Percentiles rank a stretch among this genome's conserved stretches.
phyloP scores from a whole-genome alignment of 1,140 invertebrate species.

The Leptinotarsa undecemlineata region DNA sequence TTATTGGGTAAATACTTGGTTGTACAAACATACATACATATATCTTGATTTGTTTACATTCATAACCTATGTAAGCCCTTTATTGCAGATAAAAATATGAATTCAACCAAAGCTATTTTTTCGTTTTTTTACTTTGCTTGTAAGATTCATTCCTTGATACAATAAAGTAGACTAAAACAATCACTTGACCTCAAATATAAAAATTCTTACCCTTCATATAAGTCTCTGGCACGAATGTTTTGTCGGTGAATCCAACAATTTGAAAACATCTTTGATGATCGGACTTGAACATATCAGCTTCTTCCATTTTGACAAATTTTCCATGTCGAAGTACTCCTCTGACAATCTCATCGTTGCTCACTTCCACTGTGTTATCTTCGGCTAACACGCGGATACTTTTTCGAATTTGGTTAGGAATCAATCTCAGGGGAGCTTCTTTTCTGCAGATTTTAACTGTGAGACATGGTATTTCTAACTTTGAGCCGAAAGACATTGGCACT shows the following conservation, averaged over 20 bases:
- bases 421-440: conserved; percentile 24
- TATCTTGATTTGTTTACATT: too few relatives aligned
- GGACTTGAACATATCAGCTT: conserved; percentile 35
- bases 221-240: conserved; percentile 33
- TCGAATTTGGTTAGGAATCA: conserved; percentile 18
- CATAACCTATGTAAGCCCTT: too few relatives aligned
- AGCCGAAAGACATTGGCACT: conserved; percentile 34
- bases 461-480: conserved; percentile 27
- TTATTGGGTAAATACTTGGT: too few relatives aligned
- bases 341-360: conserved; percentile 29
- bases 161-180: too few relatives aligned
- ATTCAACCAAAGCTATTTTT: too few relatives aligned
- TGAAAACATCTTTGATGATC: conserved; percentile 33
- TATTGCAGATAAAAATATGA: too few relatives aligned
- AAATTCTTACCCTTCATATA: conserved; percentile 7
- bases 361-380: conserved; percentile 34
- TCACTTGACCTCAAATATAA: not conserved
- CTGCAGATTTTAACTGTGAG: conserved; percentile 35
- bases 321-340: conserved; percentile 34
- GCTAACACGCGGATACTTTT: conserved; percentile 23
- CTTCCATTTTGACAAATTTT: conserved; percentile 39
- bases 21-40: too few relatives aligned
- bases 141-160: too few relatives aligned
- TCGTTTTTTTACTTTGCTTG: too few relatives aligned
- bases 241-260: conserved; percentile 31